A percentile compares a stretch with the other conserved stretches of the same genome.
phyloP scores from a whole-genome alignment of 2,797 vertebrate species.

The Apogon talboti region DNA sequence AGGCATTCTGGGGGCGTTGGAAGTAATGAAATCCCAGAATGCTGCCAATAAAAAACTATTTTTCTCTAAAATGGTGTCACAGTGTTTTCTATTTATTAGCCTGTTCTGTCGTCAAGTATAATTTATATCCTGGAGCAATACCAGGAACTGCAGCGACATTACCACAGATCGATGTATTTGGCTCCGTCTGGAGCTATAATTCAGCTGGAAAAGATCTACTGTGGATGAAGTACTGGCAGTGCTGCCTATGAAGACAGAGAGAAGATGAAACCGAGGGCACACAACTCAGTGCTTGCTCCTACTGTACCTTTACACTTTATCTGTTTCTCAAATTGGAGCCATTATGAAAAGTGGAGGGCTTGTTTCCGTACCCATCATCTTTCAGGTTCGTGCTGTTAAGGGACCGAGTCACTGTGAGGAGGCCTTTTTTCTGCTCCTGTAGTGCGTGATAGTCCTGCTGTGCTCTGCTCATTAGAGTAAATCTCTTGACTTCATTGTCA shows the following conservation, averaged over 20 bases:
- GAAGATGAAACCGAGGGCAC: conserved; percentile 7
- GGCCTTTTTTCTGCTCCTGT: conserved; percentile 1
- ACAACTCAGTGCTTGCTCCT: neutral
- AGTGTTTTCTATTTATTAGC: conserved; percentile 63
- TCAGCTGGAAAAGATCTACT: conserved; percentile 48
- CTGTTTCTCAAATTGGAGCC: conserved; percentile 9
- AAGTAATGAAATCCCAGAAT: conserved; percentile 60
- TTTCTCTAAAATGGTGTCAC: conserved; percentile 49
- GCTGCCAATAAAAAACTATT: conserved; percentile 58
- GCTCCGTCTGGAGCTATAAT: conserved; percentile 54
- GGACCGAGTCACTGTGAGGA: conserved; percentile 3
- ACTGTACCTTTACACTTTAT: conserved; percentile 6
- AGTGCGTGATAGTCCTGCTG: conserved; percentile 11
- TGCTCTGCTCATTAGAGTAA: conserved; percentile 1
- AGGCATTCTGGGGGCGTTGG: conserved; percentile 44
- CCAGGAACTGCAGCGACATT: conserved; percentile 40
- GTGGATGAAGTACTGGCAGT: neutral
- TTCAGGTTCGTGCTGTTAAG: neutral
- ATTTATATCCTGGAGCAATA: conserved; percentile 49
- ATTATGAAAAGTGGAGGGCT: conserved; percentile 15
- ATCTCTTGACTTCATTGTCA: neutral
- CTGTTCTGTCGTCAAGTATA: conserved; percentile 41
- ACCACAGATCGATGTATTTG: conserved; percentile 61
- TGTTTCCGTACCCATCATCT: conserved; percentile 13
- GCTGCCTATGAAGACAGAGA: conserved; percentile 27